Base-by-base conservation (phyloP, 2,888 invertebrate genomes). In the Agrilus cyanescens region DNA sequence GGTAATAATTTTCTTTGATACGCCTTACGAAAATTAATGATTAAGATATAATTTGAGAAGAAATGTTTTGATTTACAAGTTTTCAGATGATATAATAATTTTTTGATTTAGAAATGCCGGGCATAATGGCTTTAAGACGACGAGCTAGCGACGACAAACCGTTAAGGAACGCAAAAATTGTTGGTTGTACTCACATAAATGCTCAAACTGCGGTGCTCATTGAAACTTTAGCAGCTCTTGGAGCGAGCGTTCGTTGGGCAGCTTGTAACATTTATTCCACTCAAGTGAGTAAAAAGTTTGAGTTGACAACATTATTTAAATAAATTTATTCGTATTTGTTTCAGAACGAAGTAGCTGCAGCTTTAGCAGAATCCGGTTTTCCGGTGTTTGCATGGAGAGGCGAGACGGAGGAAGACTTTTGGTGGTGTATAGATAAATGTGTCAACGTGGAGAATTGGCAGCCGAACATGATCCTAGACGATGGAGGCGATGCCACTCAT, bases 351-450 rank as follows among this genome's bases (percentile, higher is more conserved):
- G 94, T 96, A 0, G 94, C 94, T 1, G 94, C 95, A 1, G 95
- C 96, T 1, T 67, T 96, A 49, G 95, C 95, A 0, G 87, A 95
- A 66, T 85, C 87, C 36, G 85, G 84, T 10, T 86, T 82, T 62
- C 80, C 94, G 2, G 80, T 96, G 49, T 96, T 91, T 70, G 91
- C 95, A 10, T 96, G 96, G 96, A 85, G 94, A 42, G 93, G 94
- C 0, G 94, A 96, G 66, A 89, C 90, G 5, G 96, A 96, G 63
- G 95, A 96, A 61, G 96, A 96, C 57, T 96, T 96, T 69, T 96
- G 96, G 96, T 96, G 95, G 95, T 94, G 94, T 63, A 96, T 96
- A 56, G 95, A 96, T 68, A 87, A 87, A 60, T 94, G 95, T 65
- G 83, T 96, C 3, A 88, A 88, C 53, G 78, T 83, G 0, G 86